Percentiles rank a stretch among this genome's conserved stretches.
Evolutionary conservation across 2,797 vertebrate genomes (phyloP).

Genomic region (Neopelma chrysocephalum): DNA sequence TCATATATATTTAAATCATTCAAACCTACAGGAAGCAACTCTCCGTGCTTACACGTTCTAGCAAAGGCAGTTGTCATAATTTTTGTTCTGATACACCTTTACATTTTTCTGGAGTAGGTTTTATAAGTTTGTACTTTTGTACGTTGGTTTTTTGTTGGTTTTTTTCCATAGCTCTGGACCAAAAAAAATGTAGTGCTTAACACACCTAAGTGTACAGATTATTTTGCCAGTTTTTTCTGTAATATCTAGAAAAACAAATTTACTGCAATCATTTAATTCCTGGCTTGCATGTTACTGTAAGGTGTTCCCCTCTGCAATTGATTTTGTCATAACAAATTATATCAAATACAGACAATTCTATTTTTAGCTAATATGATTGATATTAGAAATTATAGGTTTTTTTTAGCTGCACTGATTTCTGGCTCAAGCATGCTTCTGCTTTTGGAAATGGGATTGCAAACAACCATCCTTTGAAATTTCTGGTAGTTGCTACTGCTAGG

Average conservation of each 20-base stretch:
- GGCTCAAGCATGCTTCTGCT: background rate
- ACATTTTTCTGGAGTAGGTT: background rate
- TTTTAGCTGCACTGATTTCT: background rate
- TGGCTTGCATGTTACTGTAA: background rate
- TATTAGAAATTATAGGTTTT: background rate
- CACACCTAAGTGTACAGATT: background rate
- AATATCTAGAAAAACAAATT: background rate
- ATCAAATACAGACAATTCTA: background rate
- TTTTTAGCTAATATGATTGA: background rate
- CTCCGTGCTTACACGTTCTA: background rate
- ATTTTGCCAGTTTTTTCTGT: background rate
- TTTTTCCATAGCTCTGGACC: background rate
- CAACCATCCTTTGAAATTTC: background rate
- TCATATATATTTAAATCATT: constrained; percentile 69
- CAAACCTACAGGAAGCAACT: constrained; percentile 51
- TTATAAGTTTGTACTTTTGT: background rate
- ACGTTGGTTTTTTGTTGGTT: background rate
- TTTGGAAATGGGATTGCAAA: background rate
- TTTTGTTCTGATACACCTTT: background rate
- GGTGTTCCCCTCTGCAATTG: background rate
- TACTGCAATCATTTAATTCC: background rate
- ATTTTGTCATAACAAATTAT: background rate
- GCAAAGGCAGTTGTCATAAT: constrained; percentile 35
- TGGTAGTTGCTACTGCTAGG: background rate
- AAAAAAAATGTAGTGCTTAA: background rate